Base-by-base conservation (phyloP, 2,797 vertebrate species). In the Anabas testudineus region DNA sequence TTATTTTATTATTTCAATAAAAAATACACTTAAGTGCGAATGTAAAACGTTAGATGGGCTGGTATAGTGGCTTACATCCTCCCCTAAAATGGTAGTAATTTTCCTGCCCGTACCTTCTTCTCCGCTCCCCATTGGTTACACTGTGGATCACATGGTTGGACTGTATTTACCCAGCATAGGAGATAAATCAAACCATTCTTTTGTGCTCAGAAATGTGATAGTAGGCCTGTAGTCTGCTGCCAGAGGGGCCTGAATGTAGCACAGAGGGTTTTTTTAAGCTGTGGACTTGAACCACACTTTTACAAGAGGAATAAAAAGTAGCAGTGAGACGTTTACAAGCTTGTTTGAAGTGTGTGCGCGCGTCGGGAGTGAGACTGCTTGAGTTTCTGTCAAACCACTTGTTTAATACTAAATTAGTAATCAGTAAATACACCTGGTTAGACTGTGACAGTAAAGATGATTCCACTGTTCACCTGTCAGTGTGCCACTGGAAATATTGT, bases 101-200 rank as follows among this genome's bases (percentile, higher is more conserved):
- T 94, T 93, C 92, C 80, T 94, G 86, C 94, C 82, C 87, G 74
- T 93, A 93, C 81, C 85, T 83, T 80, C 95, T 93, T 84, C 93
- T 90, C 88, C 92, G 65, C 83, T 59, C 91, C 93, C 91, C 90
- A 97, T 97, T 97, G 96, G 96, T 94, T 92, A 90, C 41, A 49
- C 15, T 49, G 84, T 56, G 82, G 92, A 88, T 96, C 96, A 97
- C 96, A 93, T 97, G 96, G 95, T 94, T 91, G 16, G 81, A 90
- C 83, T 81, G 93, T 96, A 95, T 96, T 97, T 96, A 96, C 94
- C 94, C 95, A 91, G 94, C 94, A 93, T 85, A 88, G 79, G 49
- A 83, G 92, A 95, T 96, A 96, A 97, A 97, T 96, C 95, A 95
- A 91, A 94, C 92, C 90, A 88, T 95, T 94, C 84, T 88, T 88